Conservation (phyloP, 2,113 vertebrate species). For the Panurus biarmicus region DNA sequence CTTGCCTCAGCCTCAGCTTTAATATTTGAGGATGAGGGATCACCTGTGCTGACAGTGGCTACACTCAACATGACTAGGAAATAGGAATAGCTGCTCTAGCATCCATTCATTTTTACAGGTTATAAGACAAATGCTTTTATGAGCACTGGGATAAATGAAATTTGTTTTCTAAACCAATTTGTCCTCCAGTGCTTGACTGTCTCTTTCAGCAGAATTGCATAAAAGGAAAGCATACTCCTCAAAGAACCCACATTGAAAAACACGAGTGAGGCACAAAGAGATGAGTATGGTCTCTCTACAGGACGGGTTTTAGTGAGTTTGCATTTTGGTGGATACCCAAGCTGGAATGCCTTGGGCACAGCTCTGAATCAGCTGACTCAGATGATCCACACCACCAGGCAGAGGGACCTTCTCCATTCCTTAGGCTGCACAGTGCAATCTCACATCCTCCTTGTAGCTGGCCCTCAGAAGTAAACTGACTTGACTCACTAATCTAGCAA, state of each 20-base stretch:
- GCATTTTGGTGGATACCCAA: not conserved
- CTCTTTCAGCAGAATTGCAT: not conserved
- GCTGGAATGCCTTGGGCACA: not conserved
- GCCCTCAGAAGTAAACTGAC: not conserved
- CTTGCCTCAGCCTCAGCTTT: not conserved
- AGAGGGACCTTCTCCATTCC: not conserved
- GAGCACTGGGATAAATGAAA: not conserved
- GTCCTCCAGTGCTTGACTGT: not conserved
- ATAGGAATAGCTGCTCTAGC: not conserved
- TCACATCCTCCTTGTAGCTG: not conserved
- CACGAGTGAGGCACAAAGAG: not conserved
- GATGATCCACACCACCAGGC: not conserved
- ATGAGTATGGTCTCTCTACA: not conserved
- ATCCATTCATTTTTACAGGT: not conserved
- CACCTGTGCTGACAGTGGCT: not conserved
- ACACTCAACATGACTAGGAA: not conserved
- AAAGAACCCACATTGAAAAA: not conserved
- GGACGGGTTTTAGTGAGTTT: not conserved
- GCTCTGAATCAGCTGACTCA: not conserved
- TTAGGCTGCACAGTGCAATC: not conserved
- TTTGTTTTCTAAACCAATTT: conserved; percentile 1
- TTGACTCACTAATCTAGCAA: not conserved
- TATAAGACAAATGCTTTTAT: conserved; percentile 14
- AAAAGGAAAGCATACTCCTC: not conserved
- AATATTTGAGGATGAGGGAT: conserved; percentile 28